phyloP scores from a whole-genome alignment of 2,888 invertebrate species.

The Helicoverpa assulta region DNA sequence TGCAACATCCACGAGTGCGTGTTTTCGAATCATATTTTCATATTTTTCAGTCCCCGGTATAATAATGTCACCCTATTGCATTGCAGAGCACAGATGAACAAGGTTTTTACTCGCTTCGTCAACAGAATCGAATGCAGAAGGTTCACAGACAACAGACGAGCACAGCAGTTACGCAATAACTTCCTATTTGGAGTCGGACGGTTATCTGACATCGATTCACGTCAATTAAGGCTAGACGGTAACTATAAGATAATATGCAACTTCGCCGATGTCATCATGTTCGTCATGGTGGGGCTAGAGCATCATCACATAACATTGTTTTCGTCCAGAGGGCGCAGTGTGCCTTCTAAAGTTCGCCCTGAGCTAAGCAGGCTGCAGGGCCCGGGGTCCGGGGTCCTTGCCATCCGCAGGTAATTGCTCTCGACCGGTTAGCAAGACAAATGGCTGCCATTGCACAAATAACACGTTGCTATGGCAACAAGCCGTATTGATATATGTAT shows the following conservation, averaged over 20 bases:
- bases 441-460: constrained; percentile 5
- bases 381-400: constrained; percentile 9
- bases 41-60: not conserved
- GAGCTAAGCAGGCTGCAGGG: not conserved
- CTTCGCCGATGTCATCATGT: not conserved
- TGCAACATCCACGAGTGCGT: too few species aligned
- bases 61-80: not conserved
- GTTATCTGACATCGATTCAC: not conserved
- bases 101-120: not conserved
- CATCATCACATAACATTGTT: not conserved
- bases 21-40: not conserved
- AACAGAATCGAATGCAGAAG: not conserved
- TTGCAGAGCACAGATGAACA: not conserved
- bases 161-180: not conserved
- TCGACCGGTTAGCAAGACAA: constrained; percentile 6
- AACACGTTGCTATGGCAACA: constrained; percentile 16
- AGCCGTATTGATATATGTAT: constrained; percentile 1
- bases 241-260: not conserved
- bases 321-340: not conserved
- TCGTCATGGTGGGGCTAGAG: not conserved
- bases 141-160: not conserved
- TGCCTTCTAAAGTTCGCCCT: not conserved
- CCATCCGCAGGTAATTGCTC: constrained; percentile 16
- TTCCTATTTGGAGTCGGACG: not conserved
- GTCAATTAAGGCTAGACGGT: not conserved